Base-by-base conservation (phyloP, 2,888 invertebrate genomes). In the Nephrocerus scutellatus region DNA sequence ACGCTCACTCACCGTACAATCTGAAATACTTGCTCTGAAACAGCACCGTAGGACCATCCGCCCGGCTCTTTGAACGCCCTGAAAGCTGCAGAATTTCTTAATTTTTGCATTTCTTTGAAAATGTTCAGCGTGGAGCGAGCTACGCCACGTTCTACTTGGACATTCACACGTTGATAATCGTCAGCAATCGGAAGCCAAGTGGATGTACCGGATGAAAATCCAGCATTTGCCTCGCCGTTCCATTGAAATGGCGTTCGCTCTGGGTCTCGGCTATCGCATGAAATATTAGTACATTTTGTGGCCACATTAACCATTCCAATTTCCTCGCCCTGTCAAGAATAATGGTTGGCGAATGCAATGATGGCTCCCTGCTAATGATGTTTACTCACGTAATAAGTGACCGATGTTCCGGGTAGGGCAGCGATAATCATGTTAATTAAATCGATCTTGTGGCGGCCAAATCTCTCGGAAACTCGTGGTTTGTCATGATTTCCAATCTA, bases 391-490 rank as follows among this genome's bases (percentile, higher is more conserved):
- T 89, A 85, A 65, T 89, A 89, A 1, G 82, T 80, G n/a, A 86
- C 74, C 0, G 82, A 74, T 0, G 82, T 79, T 22, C 89, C 89
- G 0, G 86, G 86, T 16, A 91, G 66, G 10, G 83, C 61, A 56
- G 83, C 71, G 41, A 77, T 74, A 36, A 90, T 64, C 53, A 82
- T 75, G 59, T 82, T 83, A 4, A 84, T 59, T 0, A 78, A 75
- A 45, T 84, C 80, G 0, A 79, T 75, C 60, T 80, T 74, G 45
- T 76, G 73, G 6, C 62, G 63, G 2, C 82, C 79, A 57, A 78
- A 74, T n/a, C 82, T 74, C 3, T 73, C 65, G 0, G 75, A 74
- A 57, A 79, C 72, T 31, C 82, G 70, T 31, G 64, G 66, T 40
- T 75, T 74, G 57, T 83, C 82, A 50, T 82, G 82, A 59, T 81